phyloP scores from a whole-genome alignment of 2,888 invertebrate genomes.

The Seira musarum region DNA sequence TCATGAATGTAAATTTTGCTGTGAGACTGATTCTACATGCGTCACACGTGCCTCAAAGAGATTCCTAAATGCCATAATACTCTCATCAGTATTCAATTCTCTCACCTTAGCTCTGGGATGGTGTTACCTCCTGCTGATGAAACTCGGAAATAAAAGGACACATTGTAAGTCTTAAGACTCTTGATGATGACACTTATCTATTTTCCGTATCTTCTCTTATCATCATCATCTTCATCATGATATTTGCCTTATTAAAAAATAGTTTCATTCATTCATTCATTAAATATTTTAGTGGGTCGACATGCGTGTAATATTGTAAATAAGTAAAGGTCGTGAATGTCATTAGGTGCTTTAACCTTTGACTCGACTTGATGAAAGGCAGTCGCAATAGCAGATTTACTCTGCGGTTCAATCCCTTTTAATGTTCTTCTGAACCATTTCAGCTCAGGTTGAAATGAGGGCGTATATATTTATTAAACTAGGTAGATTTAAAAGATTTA shows the following conservation, averaged over 20 bases:
- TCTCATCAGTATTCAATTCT: slow-evolving; percentile 33
- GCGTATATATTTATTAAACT: no score
- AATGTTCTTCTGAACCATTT: not conserved
- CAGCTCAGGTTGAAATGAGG: no score
- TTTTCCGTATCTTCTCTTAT: slow-evolving; percentile 21
- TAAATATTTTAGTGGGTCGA: slow-evolving; percentile 36
- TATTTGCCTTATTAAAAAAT: slow-evolving; percentile 8
- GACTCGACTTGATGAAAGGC: slow-evolving; percentile 37
- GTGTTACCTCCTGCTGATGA: not conserved
- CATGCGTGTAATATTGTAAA: no score
- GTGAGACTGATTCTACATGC: no score
- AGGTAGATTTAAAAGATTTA: no score
- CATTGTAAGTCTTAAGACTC: no score
- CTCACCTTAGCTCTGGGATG: not conserved
- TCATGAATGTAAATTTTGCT: no score
- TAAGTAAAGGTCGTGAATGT: slow-evolving; percentile 42
- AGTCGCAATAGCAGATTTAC: no score
- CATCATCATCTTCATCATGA: slow-evolving; percentile 28
- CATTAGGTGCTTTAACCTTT: slow-evolving; percentile 45
- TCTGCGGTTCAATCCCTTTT: slow-evolving; percentile 3
- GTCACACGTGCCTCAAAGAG: not conserved
- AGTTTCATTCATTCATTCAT: slow-evolving; percentile 45
- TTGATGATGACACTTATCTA: no score
- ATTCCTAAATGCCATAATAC: slow-evolving; percentile 14
- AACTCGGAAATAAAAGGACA: not conserved